These are phyloP conservation scores for Ptilorrhoa leucosticta DNA, from an alignment of 2,113 vertebrate species.

Conservation along the genomic window DNA sequence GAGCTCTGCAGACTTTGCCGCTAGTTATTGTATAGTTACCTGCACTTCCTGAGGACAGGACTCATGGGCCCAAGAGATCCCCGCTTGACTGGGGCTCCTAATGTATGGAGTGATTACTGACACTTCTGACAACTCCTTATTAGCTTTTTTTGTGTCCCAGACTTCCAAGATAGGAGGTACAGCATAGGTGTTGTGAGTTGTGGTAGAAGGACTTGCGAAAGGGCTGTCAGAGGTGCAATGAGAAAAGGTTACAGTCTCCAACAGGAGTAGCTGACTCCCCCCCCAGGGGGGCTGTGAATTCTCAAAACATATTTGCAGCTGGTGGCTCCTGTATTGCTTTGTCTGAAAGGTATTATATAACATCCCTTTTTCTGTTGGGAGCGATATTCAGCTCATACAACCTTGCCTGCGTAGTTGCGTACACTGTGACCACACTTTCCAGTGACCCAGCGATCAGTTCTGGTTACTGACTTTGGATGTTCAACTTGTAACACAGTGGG, in stretches of 20 bases:
- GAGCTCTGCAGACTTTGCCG: not conserved
- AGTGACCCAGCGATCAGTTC: not conserved
- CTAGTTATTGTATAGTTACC: not conserved
- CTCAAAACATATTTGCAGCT: not conserved
- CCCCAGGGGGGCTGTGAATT: not conserved
- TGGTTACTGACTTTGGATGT: not conserved
- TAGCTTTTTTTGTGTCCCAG: not conserved
- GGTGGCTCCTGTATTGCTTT: not conserved
- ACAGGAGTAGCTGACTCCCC: not conserved
- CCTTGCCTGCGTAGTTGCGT: not conserved
- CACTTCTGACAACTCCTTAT: not conserved
- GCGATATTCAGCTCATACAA: not conserved
- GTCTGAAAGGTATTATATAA: not conserved
- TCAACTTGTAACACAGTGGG: not conserved
- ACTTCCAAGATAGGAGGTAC: not conserved
- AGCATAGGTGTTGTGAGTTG: not conserved
- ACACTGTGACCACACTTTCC: not conserved
- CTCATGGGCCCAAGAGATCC: not conserved
- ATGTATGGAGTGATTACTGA: not conserved
- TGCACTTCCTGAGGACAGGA: not conserved
- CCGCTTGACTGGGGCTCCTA: not conserved
- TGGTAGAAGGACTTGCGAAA: not conserved
- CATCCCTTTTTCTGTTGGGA: not conserved
- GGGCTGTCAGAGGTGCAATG: not conserved
- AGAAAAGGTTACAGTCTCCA: not conserved